These are phyloP conservation scores for Paracanthobrama guichenoti DNA, from an alignment of 2,113 vertebrate species.

Conservation along the genomic window DNA sequence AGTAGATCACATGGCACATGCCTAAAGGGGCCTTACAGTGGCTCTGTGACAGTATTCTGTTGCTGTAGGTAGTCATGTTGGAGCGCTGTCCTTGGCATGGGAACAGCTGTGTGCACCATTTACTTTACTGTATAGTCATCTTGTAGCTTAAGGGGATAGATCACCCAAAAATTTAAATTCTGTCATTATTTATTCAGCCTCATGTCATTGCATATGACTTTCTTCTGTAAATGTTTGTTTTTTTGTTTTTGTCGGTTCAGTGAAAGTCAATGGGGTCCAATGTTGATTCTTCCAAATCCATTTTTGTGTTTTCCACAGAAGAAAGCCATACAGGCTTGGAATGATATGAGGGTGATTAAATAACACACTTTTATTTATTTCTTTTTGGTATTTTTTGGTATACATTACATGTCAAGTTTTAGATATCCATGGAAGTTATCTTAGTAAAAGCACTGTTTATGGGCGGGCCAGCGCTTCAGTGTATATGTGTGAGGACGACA, in stretches of 20 bases:
- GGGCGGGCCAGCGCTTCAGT: slow-evolving; percentile 28
- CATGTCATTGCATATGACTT: neutral
- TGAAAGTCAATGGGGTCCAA: neutral
- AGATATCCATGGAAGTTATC: slow-evolving; percentile 8
- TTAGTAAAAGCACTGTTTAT: slow-evolving; percentile 27
- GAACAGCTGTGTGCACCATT: neutral
- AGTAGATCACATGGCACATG: slow-evolving; percentile 53
- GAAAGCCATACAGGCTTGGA: neutral
- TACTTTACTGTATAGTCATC: neutral
- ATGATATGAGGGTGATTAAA: neutral
- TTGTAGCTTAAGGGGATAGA: neutral
- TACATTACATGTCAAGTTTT: slow-evolving; percentile 16
- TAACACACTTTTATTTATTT: too few relatives aligned
- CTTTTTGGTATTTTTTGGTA: neutral
- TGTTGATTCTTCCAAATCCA: neutral
- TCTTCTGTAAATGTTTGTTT: neutral
- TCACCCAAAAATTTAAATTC: neutral
- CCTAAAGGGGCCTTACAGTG: slow-evolving; percentile 48
- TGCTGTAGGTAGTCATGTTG: neutral
- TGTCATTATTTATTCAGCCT: neutral
- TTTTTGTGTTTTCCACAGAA: neutral
- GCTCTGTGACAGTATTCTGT: slow-evolving; percentile 16
- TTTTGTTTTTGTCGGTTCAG: too few relatives aligned
- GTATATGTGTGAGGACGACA: slow-evolving; percentile 60
- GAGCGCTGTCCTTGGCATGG: slow-evolving; percentile 3